These are phyloP conservation scores for Latrodectus geometricus DNA, from an alignment of 1,140 invertebrate species.

Conservation along the genomic window DNA sequence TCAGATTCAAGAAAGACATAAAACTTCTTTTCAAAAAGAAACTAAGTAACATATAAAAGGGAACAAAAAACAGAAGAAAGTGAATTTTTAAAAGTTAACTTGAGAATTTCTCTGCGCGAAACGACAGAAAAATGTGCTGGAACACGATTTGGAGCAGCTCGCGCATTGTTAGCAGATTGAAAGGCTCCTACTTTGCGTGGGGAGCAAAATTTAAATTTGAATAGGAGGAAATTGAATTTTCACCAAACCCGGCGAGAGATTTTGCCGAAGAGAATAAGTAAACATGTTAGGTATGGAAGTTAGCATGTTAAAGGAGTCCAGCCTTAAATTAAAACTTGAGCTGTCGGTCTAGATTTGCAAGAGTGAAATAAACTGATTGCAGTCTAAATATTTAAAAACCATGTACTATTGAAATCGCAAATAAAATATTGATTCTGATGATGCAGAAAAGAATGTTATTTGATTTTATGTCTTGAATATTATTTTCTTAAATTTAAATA, in stretches of 20 bases:
- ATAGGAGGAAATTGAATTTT: constrained; percentile 51
- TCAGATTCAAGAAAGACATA: too few relatives aligned
- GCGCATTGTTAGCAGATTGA: constrained; percentile 29
- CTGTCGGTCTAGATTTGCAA: constrained; percentile 5
- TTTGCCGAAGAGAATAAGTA: constrained; percentile 29
- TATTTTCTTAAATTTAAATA: too few relatives aligned
- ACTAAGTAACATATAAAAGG: too few relatives aligned
- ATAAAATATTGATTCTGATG: too few relatives aligned
- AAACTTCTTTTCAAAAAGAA: too few relatives aligned
- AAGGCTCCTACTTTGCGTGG: constrained; percentile 5
- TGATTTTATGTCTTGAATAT: too few relatives aligned
- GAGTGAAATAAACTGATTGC: constrained; percentile 13
- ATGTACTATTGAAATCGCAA: too few relatives aligned
- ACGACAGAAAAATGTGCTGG: background rate
- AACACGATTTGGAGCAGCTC: background rate
- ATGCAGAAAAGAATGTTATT: too few relatives aligned
- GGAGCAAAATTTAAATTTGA: constrained; percentile 53
- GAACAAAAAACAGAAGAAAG: too few relatives aligned
- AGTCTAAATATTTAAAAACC: background rate
- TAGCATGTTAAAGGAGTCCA: background rate
- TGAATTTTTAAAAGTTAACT: too few relatives aligned
- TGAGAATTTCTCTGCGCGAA: too few relatives aligned
- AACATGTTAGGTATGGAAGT: constrained; percentile 8
- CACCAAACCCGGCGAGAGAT: background rate
- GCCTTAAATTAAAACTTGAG: constrained; percentile 39